Conservation (phyloP, 2,888 invertebrate species). For the Eristalis arbustorum region DNA sequence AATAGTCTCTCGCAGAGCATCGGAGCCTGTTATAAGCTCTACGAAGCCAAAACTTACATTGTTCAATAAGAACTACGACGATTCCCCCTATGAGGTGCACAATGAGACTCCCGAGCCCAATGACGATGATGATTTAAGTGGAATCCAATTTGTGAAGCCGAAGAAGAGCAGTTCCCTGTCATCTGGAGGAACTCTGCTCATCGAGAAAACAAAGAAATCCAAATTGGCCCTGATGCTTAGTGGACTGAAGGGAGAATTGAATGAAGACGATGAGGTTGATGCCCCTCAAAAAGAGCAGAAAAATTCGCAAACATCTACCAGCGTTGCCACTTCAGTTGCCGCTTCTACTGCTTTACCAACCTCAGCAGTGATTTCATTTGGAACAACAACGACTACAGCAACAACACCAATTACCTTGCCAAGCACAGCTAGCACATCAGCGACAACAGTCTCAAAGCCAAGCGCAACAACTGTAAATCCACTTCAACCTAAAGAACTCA, state of each 20-base stretch:
- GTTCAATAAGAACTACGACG: slow-evolving; percentile 76
- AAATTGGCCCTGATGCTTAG: slow-evolving; percentile 79
- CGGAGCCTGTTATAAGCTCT: slow-evolving; percentile 34
- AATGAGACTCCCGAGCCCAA: slow-evolving; percentile 54
- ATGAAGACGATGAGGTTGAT: slow-evolving; percentile 74
- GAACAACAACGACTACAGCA: slow-evolving; percentile 27
- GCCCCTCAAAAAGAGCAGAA: neutral
- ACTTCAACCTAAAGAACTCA: neutral
- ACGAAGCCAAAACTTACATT: slow-evolving; percentile 77
- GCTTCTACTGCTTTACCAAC: slow-evolving; percentile 23
- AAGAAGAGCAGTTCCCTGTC: slow-evolving; percentile 74
- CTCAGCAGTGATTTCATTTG: slow-evolving; percentile 19
- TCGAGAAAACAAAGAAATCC: slow-evolving; percentile 77
- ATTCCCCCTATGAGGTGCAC: neutral
- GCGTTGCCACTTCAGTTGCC: slow-evolving; percentile 14
- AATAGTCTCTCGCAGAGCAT: slow-evolving; percentile 30
- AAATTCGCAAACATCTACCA: neutral
- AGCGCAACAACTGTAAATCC: neutral
- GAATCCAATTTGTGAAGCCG: slow-evolving; percentile 78
- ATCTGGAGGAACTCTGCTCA: slow-evolving; percentile 72
- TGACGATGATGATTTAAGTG: slow-evolving; percentile 74
- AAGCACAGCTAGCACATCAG: neutral
- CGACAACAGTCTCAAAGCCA: slow-evolving; percentile 14
- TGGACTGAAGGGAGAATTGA: slow-evolving; percentile 77
- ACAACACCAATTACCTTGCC: slow-evolving; percentile 22